These are phyloP conservation scores for Drosophila pseudoananassae DNA, from an alignment of 1,140 invertebrate genomes.

Conservation along the genomic window DNA sequence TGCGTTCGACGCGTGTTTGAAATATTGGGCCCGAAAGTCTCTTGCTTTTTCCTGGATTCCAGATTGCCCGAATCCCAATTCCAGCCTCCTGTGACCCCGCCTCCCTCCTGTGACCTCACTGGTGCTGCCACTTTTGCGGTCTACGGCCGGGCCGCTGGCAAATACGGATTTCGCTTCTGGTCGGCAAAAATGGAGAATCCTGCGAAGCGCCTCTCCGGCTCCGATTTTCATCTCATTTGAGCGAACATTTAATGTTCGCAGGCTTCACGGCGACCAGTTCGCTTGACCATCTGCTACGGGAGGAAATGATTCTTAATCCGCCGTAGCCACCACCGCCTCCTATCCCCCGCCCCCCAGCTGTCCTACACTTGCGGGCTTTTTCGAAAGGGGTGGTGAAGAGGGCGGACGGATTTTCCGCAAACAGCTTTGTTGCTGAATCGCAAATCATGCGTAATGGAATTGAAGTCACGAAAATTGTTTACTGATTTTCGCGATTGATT, in stretches of 20 bases:
- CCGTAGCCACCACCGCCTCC: neutral
- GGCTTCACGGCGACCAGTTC: constrained; percentile 3
- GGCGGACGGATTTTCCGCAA: constrained; percentile 21
- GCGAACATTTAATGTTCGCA: constrained; percentile 46
- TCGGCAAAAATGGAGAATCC: constrained; percentile 1
- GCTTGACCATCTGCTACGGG: constrained; percentile 16
- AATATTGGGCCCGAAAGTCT: constrained; percentile 50
- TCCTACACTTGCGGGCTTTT: constrained; percentile 1
- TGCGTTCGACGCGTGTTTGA: constrained; percentile 68
- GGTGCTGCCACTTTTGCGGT: constrained; percentile 14
- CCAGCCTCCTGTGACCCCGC: constrained; percentile 2
- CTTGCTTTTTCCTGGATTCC: neutral
- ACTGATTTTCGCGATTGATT: constrained; percentile 12
- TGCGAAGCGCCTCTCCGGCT: neutral
- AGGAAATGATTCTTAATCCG: constrained; percentile 49
- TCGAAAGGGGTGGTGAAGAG: neutral
- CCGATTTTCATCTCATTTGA: constrained; percentile 50
- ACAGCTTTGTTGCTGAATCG: constrained; percentile 18
- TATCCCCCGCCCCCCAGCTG: constrained; percentile 11
- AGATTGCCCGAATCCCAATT: neutral
- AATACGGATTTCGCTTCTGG: constrained; percentile 24
- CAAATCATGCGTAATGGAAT: constrained; percentile 46
- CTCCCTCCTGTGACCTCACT: neutral
- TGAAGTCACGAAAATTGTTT: constrained; percentile 28
- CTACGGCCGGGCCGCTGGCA: constrained; percentile 12